These are phyloP conservation scores for Ictidomys tridecemlineatus DNA, from an alignment of 2,113 vertebrate genomes.

Conservation along the genomic window DNA sequence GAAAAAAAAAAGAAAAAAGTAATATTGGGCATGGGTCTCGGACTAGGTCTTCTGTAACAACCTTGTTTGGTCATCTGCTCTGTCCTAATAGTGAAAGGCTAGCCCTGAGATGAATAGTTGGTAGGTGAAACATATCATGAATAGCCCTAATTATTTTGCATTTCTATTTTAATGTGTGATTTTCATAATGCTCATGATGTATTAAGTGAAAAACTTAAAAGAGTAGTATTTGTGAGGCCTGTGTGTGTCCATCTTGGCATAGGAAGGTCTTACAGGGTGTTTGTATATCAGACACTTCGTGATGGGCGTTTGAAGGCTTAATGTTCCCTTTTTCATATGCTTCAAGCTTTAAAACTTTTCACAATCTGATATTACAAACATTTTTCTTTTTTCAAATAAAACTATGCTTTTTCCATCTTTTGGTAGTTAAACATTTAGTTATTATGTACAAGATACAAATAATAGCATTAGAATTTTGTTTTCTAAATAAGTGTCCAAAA, in stretches of 20 bases:
- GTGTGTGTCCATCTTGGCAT: not conserved
- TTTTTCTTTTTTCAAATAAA: conserved; percentile 28
- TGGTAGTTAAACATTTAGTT: conserved; percentile 3
- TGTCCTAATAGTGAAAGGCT: not conserved
- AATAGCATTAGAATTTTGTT: conserved; percentile 16
- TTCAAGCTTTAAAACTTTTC: not conserved
- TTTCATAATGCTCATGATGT: conserved; percentile 15
- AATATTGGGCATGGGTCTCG: not conserved
- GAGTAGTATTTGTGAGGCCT: not conserved
- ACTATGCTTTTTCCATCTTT: not conserved
- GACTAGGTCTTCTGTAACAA: not conserved
- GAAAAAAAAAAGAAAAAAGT: not conserved
- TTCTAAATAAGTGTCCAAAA: conserved; percentile 43
- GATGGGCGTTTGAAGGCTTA: not conserved
- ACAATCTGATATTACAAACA: not conserved
- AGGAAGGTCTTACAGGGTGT: not conserved
- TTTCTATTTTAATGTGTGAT: conserved; percentile 34
- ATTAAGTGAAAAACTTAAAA: not conserved
- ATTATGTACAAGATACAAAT: not conserved
- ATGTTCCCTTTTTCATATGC: not conserved
- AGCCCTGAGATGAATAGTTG: not conserved
- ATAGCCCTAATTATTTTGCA: conserved; percentile 20
- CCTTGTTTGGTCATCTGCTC: not conserved
- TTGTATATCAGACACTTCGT: not conserved
- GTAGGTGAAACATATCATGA: not conserved